phyloP scores from a whole-genome alignment of 2,888 invertebrate species.

The Ctenicera cuprea region DNA sequence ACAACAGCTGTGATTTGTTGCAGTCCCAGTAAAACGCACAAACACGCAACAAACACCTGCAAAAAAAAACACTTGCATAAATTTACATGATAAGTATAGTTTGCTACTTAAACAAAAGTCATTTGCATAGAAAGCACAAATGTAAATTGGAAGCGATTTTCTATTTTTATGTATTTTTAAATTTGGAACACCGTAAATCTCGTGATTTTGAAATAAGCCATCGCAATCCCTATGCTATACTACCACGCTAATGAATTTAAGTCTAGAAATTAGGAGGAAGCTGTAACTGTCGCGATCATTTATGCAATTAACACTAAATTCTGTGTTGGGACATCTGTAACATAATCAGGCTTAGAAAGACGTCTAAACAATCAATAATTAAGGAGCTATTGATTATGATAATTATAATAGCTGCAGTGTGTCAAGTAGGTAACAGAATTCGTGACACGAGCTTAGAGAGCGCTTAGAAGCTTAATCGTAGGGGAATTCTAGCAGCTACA shows the following conservation, averaged over 20 bases:
- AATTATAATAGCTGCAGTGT: constrained; percentile 31
- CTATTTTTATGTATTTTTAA: constrained; percentile 20
- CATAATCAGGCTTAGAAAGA: constrained; percentile 16
- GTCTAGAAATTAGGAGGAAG: not conserved
- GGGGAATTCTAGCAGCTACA: constrained; percentile 24
- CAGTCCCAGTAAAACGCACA: constrained; percentile 63
- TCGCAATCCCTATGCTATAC: not conserved
- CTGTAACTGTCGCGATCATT: constrained; percentile 8
- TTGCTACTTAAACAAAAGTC: constrained; percentile 17
- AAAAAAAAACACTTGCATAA: constrained; percentile 48
- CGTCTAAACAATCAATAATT: constrained; percentile 32
- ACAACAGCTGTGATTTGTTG: constrained; percentile 69
- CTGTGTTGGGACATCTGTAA: not conserved
- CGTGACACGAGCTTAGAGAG: constrained; percentile 36
- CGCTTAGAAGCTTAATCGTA: constrained; percentile 33
- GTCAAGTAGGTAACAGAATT: constrained; percentile 37
- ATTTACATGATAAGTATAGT: constrained; percentile 16
- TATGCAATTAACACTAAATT: constrained; percentile 5
- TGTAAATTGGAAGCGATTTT: not conserved
- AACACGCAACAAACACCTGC: constrained; percentile 63
- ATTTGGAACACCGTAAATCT: not conserved
- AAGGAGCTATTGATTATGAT: constrained; percentile 32
- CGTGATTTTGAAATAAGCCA: not conserved
- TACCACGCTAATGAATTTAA: constrained; percentile 1
- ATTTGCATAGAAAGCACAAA: constrained; percentile 28